phyloP scores from a whole-genome alignment of 2,113 vertebrate species.

The Peromyscus polionotus region DNA sequence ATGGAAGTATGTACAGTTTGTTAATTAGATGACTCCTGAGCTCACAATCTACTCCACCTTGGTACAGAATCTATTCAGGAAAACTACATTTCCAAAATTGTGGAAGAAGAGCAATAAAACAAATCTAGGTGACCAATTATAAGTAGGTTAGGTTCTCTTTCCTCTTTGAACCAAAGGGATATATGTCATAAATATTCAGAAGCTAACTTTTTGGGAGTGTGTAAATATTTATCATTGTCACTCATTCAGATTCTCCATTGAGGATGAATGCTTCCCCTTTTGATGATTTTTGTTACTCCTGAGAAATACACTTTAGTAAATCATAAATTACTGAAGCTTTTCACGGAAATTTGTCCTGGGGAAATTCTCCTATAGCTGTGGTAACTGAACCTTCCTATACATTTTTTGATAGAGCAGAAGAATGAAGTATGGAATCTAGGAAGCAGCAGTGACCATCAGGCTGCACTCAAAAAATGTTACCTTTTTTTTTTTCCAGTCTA shows the following conservation, averaged over 20 bases:
- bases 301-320: not conserved
- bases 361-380: not conserved
- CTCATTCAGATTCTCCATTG: not conserved
- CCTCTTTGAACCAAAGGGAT: not conserved
- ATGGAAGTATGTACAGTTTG: not conserved
- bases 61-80: not conserved
- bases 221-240: not conserved
- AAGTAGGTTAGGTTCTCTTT: not conserved
- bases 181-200: not conserved
- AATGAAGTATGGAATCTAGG: accelerated
- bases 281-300: not conserved
- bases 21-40: not conserved
- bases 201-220: not conserved
- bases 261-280: not conserved
- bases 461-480: accelerated
- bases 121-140: not conserved
- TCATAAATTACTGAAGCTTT: not conserved
- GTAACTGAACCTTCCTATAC: too few relatives aligned
- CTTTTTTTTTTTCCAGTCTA: too few relatives aligned
- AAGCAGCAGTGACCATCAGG: accelerated
- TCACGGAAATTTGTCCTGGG: not conserved
- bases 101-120: not conserved
- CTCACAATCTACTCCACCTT: not conserved
- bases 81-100: not conserved
- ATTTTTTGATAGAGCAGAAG: not conserved